Evolutionary conservation across 2,113 vertebrate species (phyloP).

Genomic region (Onychostoma macrolepis): DNA sequence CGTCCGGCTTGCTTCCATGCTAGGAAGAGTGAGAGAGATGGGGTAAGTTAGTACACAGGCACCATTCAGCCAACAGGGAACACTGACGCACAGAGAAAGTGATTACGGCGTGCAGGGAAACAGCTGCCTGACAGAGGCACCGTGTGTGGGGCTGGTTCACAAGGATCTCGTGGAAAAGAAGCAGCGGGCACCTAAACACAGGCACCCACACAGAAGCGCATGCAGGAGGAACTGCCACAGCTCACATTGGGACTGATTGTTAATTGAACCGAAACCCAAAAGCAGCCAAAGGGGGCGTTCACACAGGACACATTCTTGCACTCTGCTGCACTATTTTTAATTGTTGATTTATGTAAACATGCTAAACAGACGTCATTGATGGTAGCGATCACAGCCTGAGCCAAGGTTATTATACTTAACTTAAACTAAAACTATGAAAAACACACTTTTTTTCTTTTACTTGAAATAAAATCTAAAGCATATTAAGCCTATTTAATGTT

Average conservation of each 20-base stretch:
- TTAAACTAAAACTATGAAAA: background rate
- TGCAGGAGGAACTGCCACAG: constrained; percentile 32
- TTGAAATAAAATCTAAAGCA: background rate
- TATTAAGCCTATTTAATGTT: background rate
- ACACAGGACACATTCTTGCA: constrained; percentile 30
- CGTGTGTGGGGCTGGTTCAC: constrained; percentile 72
- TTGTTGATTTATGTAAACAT: constrained; percentile 14
- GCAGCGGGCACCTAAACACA: constrained; percentile 50
- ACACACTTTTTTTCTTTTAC: background rate
- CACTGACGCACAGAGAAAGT: constrained; percentile 73
- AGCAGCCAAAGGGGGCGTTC: constrained; percentile 47
- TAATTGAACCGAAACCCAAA: constrained; percentile 62
- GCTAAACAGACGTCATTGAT: background rate
- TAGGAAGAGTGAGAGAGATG: constrained; percentile 50
- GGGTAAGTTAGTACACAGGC: constrained; percentile 69
- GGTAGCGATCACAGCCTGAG: background rate
- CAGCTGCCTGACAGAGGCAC: constrained; percentile 43
- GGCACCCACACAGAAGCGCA: constrained; percentile 50
- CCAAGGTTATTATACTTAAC: background rate
- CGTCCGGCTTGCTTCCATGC: constrained; percentile 72
- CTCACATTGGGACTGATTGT: constrained; percentile 66
- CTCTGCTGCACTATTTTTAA: background rate
- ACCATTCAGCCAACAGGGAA: constrained; percentile 75
- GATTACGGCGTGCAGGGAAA: constrained; percentile 72
- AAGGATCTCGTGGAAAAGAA: constrained; percentile 76